Conservation (phyloP, 2,888 invertebrate genomes). For the Ennomos quercinarius region DNA sequence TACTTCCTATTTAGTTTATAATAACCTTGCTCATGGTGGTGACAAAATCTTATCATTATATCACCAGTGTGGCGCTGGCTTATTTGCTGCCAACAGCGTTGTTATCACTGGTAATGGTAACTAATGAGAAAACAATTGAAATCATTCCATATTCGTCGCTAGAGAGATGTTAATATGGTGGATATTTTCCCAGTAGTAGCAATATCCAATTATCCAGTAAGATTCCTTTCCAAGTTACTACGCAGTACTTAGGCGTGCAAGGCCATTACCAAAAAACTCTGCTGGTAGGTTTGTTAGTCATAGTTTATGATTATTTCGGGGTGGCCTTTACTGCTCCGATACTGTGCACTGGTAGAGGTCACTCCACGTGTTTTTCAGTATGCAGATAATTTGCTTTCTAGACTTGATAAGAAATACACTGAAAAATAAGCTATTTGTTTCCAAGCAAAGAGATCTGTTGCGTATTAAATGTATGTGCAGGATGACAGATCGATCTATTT, state of each 20-base stretch:
- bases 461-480: no score
- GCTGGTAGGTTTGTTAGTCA: constrained; percentile 8
- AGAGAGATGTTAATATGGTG: no score
- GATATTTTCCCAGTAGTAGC: no score
- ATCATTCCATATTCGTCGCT: background rate
- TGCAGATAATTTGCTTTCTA: constrained; percentile 3
- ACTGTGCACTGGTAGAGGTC: constrained; percentile 13
- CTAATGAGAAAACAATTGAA: constrained; percentile 2
- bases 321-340: constrained; percentile 13
- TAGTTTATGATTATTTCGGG: constrained; percentile 14
- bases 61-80: no score
- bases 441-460: no score
- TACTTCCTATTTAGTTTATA: no score
- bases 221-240: constrained; percentile 16
- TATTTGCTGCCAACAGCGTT: no score
- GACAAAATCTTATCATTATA: no score
- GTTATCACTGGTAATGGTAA: no score
- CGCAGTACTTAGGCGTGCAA: constrained; percentile 19
- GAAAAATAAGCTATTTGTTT: no score
- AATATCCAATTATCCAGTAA: background rate
- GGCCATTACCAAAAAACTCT: constrained; percentile 9
- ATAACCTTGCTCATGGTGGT: no score
- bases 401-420: background rate
- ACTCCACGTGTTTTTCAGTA: background rate
- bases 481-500: no score